Base-by-base conservation (phyloP, 2,888 invertebrate genomes). In the Leptothorax acervorum region DNA sequence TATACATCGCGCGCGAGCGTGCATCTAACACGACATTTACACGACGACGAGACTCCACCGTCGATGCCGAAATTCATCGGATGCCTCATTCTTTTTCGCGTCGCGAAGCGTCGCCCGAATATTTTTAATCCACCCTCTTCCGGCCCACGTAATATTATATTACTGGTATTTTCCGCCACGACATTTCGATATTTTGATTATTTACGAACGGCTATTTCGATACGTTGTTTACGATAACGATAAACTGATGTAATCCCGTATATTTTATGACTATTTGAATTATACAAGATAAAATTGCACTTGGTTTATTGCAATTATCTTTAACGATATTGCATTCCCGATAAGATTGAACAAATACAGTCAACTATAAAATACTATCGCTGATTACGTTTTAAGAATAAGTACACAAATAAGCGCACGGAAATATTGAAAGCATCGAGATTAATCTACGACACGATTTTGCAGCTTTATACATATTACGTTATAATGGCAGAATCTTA, bases 1-100 rank as follows among this genome's bases (percentile, higher is more conserved):
- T 91, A 91, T 92, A 92, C 87, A 90, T 88, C 90, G 90, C 87
- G 89, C 90, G 90, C 86, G 90, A 85, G 51, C 71, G 68, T 18
- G n/a, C 35, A 55, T 70, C 83, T 68, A 85, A 76, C 28, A 73
- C 35, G 83, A 84, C 83, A 78, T 88, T 85, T 84, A 66, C 87
- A 83, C 55, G 82, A 3, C 62, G 68, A 76, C 42, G 65, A 63
- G 51, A 75, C 51, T 28, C 12, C 65, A 35, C 15, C 74, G 84
- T 71, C 57, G 85, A 79, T 81, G 86, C 23, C 48, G 57, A 53
- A 23, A 62, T 28, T 74, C 51, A 39, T 74, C 74, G 39, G 84
- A 62, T 78, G 83, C 62, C 75, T 65, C 35, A 48, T 66, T 51
- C 55, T 68, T 85, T 85, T 82, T 76, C 73, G 66, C 28, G 35